Evolutionary conservation across 2,113 vertebrate species (phyloP).

Genomic region (Chloebia gouldiae): DNA sequence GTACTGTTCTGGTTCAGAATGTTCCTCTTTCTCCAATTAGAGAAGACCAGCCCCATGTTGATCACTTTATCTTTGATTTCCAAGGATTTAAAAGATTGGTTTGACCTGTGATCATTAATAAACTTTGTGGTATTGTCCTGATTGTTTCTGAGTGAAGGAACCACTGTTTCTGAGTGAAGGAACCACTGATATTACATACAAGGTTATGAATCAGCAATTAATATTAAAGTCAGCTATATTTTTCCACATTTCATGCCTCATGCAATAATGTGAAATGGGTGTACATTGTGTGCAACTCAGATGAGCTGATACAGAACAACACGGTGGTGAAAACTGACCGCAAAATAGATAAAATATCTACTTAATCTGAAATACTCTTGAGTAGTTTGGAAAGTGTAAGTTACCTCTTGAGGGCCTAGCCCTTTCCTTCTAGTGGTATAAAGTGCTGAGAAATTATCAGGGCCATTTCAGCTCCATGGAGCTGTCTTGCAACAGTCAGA

Average conservation of each 20-base stretch:
- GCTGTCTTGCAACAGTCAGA: background rate
- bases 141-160: background rate
- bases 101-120: slow-evolving; percentile 33
- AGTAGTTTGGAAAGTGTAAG: background rate
- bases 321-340: background rate
- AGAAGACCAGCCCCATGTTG: background rate
- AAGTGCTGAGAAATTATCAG: background rate
- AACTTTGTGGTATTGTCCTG: background rate
- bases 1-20: background rate
- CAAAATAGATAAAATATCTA: background rate
- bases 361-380: background rate
- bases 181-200: slow-evolving; percentile 10
- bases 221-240: background rate
- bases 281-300: background rate
- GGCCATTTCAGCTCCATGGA: background rate
- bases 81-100: slow-evolving; percentile 23
- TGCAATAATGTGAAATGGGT: background rate
- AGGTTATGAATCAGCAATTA: slow-evolving; percentile 53
- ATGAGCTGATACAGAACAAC: background rate
- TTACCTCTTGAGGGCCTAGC: background rate
- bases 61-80: slow-evolving; percentile 29
- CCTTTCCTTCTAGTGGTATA: background rate
- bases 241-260: background rate
- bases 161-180: background rate
- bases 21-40: slow-evolving; percentile 29